Conservation (phyloP, 35 echinoderm and acorn worm genomes). For the Anneissia japonica region DNA sequence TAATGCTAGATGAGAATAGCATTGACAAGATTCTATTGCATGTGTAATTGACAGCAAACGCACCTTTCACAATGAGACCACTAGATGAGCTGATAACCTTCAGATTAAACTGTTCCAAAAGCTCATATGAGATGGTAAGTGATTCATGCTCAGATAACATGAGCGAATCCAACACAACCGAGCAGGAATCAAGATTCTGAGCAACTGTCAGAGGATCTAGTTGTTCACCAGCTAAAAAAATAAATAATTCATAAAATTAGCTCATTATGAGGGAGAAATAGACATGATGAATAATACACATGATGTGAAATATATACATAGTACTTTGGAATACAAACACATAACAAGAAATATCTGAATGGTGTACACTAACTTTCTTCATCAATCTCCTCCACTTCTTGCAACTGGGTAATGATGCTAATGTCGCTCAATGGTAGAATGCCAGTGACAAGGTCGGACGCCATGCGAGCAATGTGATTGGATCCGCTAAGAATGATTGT, state of each 20-base stretch:
- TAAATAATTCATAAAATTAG: background rate
- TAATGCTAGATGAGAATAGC: too few species aligned
- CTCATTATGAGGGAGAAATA: too few species aligned
- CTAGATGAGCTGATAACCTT: constrained; percentile 23
- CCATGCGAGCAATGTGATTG: constrained; percentile 47
- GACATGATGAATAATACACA: too few species aligned
- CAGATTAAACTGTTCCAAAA: constrained; percentile 37
- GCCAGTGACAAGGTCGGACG: constrained; percentile 43
- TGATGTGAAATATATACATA: too few species aligned
- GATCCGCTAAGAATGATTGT: constrained; percentile 68
- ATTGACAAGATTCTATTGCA: too few species aligned
- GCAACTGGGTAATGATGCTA: constrained; percentile 54
- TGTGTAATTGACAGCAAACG: background rate
- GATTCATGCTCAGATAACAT: constrained; percentile 33
- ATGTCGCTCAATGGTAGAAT: constrained; percentile 58
- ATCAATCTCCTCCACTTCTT: constrained; percentile 33
- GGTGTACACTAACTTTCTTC: constrained; percentile 44
- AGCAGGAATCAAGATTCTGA: constrained; percentile 80
- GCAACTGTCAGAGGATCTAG: constrained; percentile 15
- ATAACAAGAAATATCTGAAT: background rate
- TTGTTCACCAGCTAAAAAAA: constrained; percentile 4
- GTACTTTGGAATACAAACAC: too few species aligned
- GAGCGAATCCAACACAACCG: constrained; percentile 18
- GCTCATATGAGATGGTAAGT: constrained; percentile 36
- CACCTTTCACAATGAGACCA: constrained; percentile 3